These are phyloP conservation scores for Natator depressus DNA, from an alignment of 2,113 vertebrate species.

Conservation along the genomic window DNA sequence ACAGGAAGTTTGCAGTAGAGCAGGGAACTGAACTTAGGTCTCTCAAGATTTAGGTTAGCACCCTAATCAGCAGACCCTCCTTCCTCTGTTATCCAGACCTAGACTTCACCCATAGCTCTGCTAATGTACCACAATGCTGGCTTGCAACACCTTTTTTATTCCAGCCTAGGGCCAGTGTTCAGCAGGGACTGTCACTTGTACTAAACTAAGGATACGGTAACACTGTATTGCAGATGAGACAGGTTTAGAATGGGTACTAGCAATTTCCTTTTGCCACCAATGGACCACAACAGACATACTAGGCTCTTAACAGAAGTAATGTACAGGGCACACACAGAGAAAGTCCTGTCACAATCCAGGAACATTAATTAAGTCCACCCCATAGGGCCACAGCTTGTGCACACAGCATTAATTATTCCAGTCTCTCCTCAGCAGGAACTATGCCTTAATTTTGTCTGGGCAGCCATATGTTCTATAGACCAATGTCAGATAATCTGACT, in stretches of 20 bases:
- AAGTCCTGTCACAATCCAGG: background rate
- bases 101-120: slow-evolving; percentile 1
- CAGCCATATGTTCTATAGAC: background rate
- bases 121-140: background rate
- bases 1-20: background rate
- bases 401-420: background rate
- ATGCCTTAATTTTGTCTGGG: background rate
- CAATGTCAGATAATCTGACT: background rate
- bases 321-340: background rate
- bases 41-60: background rate
- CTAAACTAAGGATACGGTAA: background rate
- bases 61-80: background rate
- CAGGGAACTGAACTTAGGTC: background rate
- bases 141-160: background rate
- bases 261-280: background rate
- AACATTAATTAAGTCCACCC: background rate
- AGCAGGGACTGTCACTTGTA: background rate
- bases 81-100: background rate
- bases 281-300: background rate
- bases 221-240: background rate
- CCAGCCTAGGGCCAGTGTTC: background rate
- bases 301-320: background rate
- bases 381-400: background rate
- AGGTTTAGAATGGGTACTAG: background rate
- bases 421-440: background rate